Evolutionary conservation across 2,888 invertebrate genomes (phyloP).

Genomic region (Chirona hameri): DNA sequence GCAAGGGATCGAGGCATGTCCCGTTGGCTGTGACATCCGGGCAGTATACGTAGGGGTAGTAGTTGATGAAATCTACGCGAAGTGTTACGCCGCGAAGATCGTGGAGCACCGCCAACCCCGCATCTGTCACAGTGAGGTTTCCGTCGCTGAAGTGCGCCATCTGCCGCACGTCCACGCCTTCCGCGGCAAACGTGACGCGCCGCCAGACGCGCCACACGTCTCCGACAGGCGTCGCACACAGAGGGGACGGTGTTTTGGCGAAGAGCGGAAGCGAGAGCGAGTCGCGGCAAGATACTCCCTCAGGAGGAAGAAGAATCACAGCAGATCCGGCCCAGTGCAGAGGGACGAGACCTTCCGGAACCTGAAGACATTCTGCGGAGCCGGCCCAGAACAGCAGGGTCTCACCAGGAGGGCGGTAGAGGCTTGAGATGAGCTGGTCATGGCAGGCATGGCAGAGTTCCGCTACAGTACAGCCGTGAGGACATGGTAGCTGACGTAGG

Average conservation of each 20-base stretch:
- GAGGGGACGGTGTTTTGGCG: neutral
- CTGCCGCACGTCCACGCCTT: neutral
- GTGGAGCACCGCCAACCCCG: neutral
- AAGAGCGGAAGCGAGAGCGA: neutral
- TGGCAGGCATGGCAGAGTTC: neutral
- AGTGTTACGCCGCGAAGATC: neutral
- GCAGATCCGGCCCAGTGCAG: neutral
- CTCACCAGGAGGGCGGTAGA: neutral
- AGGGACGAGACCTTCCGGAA: neutral
- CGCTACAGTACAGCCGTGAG: neutral
- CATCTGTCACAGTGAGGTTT: neutral
- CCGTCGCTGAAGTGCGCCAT: neutral
- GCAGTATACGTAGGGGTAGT: conserved; percentile 6
- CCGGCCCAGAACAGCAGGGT: neutral
- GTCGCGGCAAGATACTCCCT: neutral
- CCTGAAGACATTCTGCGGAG: neutral
- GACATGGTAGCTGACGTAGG: neutral
- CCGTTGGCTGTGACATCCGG: neutral
- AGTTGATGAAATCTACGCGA: neutral
- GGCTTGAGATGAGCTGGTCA: neutral
- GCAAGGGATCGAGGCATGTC: neutral
- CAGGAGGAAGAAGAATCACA: neutral
- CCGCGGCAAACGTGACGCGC: neutral
- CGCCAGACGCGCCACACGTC: neutral
- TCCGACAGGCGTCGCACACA: neutral